Evolutionary conservation across 1,140 invertebrate genomes (phyloP).

Genomic region (Pseudomyrmex flavicornis): DNA sequence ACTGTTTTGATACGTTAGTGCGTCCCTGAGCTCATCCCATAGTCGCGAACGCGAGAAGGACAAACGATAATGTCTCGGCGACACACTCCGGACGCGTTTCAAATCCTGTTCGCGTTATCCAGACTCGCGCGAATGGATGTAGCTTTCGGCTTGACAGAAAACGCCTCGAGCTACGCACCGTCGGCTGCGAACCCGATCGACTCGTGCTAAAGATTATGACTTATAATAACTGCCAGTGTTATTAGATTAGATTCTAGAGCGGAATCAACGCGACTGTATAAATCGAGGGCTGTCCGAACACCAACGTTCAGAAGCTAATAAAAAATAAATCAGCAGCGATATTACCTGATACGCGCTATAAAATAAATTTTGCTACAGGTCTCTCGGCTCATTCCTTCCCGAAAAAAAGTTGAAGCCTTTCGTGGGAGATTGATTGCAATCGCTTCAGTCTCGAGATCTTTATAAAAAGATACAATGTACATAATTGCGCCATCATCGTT

Average conservation of each 20-base stretch:
- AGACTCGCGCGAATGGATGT: constrained; percentile 52
- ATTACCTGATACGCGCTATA: no score
- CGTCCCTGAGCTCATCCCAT: not conserved
- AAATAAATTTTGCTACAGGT: no score
- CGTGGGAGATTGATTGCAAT: no score
- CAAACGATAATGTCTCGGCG: constrained; percentile 68
- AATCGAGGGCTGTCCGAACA: not conserved
- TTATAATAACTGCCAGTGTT: constrained; percentile 58
- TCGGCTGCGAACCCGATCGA: constrained; percentile 25
- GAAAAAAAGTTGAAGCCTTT: no score
- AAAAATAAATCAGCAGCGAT: not conserved
- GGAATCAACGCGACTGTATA: not conserved
- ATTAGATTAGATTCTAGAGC: constrained; percentile 57
- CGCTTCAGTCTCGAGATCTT: no score
- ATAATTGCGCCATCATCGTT: no score
- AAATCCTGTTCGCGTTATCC: constrained; percentile 69
- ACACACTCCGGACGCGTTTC: constrained; percentile 65
- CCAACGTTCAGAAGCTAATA: not conserved
- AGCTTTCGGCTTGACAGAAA: constrained; percentile 49
- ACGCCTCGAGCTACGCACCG: constrained; percentile 34
- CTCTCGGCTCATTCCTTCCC: no score
- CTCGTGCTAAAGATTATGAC: constrained; percentile 41
- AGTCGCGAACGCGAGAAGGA: constrained; percentile 62
- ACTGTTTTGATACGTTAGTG: not conserved
- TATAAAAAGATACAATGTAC: no score